These are phyloP conservation scores for Montipora foliosa DNA, from an alignment of 64 coral and sea anemone genomes.

Conservation along the genomic window DNA sequence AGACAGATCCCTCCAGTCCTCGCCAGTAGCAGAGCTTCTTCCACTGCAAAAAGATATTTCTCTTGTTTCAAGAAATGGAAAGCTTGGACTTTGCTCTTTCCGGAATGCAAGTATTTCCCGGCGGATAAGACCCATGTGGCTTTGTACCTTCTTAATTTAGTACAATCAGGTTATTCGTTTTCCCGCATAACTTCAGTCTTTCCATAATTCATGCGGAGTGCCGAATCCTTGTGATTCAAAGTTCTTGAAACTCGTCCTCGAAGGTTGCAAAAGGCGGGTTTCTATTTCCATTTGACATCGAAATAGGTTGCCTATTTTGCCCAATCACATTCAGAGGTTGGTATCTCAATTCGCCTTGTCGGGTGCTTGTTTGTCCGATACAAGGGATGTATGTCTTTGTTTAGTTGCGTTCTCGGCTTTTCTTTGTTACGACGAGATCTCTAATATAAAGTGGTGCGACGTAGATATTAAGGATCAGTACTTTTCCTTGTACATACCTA, in stretches of 20 bases:
- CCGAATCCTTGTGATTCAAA: background rate
- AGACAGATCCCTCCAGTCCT: background rate
- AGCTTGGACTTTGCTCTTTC: background rate
- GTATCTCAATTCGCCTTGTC: background rate
- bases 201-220: too few relatives aligned
- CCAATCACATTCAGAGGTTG: background rate
- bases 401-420: background rate
- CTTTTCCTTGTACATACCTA: too few relatives aligned
- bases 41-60: background rate
- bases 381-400: too few relatives aligned
- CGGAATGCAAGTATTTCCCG: background rate
- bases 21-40: background rate
- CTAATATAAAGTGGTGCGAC: background rate
- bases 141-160: background rate
- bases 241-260: background rate
- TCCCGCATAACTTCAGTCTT: background rate
- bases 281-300: background rate
- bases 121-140: background rate
- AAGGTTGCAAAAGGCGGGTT: background rate
- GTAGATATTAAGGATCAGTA: too few relatives aligned
- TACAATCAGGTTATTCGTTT: background rate
- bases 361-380: background rate
- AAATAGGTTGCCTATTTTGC: conserved; percentile 3
- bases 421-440: background rate
- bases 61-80: background rate